Percentiles rank a stretch among this genome's conserved stretches.
Evolutionary conservation across 2,888 invertebrate genomes (phyloP).

Genomic region (Oxycera nigricornis): DNA sequence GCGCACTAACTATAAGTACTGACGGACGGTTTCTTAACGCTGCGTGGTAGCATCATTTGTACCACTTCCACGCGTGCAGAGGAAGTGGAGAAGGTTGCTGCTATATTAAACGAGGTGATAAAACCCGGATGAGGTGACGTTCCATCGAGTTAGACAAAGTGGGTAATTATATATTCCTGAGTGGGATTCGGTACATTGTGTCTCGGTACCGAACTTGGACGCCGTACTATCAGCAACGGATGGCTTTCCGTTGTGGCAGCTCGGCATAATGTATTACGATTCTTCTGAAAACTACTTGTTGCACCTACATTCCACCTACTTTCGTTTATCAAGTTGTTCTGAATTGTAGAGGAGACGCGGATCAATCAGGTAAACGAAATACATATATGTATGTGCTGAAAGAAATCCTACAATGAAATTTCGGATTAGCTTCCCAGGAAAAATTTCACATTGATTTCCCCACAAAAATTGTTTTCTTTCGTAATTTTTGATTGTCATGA

Average conservation of each 20-base stretch:
- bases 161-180: constrained; percentile 4
- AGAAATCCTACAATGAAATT: too few relatives aligned
- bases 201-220: not conserved
- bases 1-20: not conserved
- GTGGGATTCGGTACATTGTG: constrained; percentile 15
- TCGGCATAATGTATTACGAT: not conserved
- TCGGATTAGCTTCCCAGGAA: too few relatives aligned
- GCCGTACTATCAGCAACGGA: not conserved
- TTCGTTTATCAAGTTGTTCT: not conserved
- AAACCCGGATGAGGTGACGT: constrained; percentile 24
- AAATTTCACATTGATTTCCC: too few relatives aligned
- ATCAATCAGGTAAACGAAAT: not conserved
- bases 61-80: not conserved
- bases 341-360: not conserved
- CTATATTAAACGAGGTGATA: constrained; percentile 29
- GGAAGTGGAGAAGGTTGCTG: constrained; percentile 7
- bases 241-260: not conserved
- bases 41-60: not conserved
- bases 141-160: constrained; percentile 19
- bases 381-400: too few relatives aligned
- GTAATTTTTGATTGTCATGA: too few relatives aligned
- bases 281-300: not conserved
- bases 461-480: too few relatives aligned
- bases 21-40: constrained; percentile 7
- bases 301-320: constrained; percentile 25